Percentiles rank a stretch among this genome's conserved stretches.
These are phyloP conservation scores for Caenorhabditis becei DNA, from an alignment of 2,888 invertebrate species.

Conservation along the genomic window DNA sequence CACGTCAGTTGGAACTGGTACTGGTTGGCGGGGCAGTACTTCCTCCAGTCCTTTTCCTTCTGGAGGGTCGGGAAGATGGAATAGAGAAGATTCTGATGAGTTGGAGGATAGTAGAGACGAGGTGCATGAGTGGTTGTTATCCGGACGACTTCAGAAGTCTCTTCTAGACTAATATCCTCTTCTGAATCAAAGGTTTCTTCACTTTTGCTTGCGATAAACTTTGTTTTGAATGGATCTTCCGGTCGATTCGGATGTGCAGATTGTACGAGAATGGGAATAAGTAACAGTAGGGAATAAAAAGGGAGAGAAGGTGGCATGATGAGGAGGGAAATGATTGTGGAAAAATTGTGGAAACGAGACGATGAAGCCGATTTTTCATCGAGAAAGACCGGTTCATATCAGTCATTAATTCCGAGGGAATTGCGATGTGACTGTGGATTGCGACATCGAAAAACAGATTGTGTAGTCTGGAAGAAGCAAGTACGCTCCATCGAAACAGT, in stretches of 20 bases:
- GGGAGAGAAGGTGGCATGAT: constrained; percentile 3
- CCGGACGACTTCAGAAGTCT: constrained; percentile 23
- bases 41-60: constrained; percentile 71
- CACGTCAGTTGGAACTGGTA: constrained; percentile 77
- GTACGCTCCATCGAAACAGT: neutral
- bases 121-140: constrained; percentile 27
- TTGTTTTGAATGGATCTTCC: constrained; percentile 56
- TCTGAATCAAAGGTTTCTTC: constrained; percentile 24
- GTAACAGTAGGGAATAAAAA: constrained; percentile 15
- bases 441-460: constrained; percentile 17
- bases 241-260: constrained; percentile 23
- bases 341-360: neutral
- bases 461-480: constrained; percentile 5
- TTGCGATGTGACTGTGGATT: constrained; percentile 3
- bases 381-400: constrained; percentile 1
- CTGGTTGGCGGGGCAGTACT: constrained; percentile 76
- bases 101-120: constrained; percentile 34
- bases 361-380: constrained; percentile 9
- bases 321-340: constrained; percentile 14
- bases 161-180: constrained; percentile 57
- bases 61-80: constrained; percentile 74
- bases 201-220: constrained; percentile 38
- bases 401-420: neutral
- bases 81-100: constrained; percentile 70
- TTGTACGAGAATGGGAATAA: neutral